Conservation (phyloP, 2,797 vertebrate species). For the Spinus olivaceus region DNA sequence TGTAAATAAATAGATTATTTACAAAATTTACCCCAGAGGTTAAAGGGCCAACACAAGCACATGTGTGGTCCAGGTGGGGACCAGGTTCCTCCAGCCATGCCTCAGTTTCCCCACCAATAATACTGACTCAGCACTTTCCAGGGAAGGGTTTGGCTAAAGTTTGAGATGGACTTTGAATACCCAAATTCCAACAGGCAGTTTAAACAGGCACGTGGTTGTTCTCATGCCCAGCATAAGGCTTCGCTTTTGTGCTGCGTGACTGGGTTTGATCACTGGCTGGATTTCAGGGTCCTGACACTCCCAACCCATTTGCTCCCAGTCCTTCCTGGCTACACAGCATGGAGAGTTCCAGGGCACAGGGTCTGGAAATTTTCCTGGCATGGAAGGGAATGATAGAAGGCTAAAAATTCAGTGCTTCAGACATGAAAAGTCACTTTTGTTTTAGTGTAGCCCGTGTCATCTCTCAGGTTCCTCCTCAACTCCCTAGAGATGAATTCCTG, state of each 20-base stretch:
- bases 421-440: not conserved
- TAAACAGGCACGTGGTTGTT: not conserved
- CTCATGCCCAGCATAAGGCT: not conserved
- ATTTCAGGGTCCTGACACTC: not conserved
- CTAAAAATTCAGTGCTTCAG: not conserved
- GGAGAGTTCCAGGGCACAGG: not conserved
- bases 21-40: not conserved
- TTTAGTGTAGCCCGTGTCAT: not conserved
- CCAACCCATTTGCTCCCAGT: not conserved
- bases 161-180: constrained; percentile 10
- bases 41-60: not conserved
- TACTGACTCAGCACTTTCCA: not conserved
- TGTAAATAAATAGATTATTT: not conserved
- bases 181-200: not conserved
- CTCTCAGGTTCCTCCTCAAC: not conserved
- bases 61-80: fast-evolving
- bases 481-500: not conserved
- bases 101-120: not conserved
- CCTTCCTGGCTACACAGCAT: not conserved
- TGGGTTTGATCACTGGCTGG: not conserved
- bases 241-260: not conserved
- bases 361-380: not conserved
- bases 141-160: not conserved
- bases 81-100: fast-evolving
- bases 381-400: not conserved